phyloP scores from a whole-genome alignment of 2,113 vertebrate species.

The Cephalopholis sonnerati region DNA sequence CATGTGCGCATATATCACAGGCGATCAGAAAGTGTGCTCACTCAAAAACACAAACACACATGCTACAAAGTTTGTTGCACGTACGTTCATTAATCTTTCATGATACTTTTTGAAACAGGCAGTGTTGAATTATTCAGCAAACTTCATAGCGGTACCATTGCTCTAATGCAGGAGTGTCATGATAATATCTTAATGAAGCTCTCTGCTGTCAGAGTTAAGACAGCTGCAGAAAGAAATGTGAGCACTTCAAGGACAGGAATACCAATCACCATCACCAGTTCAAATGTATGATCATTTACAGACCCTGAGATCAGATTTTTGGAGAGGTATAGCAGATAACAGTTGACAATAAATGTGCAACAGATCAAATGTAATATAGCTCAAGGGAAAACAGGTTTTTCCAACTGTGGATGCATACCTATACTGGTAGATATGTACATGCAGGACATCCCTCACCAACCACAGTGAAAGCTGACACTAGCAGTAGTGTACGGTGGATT shows the following conservation, averaged over 20 bases:
- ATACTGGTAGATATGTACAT: neutral
- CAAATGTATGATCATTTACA: constrained; percentile 40
- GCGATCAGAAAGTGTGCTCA: neutral
- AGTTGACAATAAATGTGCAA: constrained; percentile 18
- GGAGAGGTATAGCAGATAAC: neutral
- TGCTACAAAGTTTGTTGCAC: constrained; percentile 42
- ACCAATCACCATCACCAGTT: constrained; percentile 33
- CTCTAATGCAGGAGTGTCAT: constrained; percentile 69
- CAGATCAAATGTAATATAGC: neutral
- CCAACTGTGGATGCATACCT: neutral
- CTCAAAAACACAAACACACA: constrained; percentile 33
- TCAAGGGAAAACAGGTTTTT: neutral
- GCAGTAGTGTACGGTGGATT: neutral
- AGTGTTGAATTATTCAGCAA: constrained; percentile 78
- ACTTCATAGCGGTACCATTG: constrained; percentile 61
- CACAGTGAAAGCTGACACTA: constrained; percentile 37
- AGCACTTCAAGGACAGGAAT: constrained; percentile 47
- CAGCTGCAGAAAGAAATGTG: constrained; percentile 54
- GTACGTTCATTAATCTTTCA: constrained; percentile 73
- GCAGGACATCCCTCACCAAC: neutral
- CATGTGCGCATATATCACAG: neutral
- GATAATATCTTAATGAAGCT: constrained; percentile 73
- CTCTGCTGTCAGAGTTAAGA: constrained; percentile 61
- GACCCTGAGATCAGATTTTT: neutral
- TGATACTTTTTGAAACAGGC: constrained; percentile 67